Base-by-base conservation (phyloP, 2,888 invertebrate species). In the Cataglyphis cursor region DNA sequence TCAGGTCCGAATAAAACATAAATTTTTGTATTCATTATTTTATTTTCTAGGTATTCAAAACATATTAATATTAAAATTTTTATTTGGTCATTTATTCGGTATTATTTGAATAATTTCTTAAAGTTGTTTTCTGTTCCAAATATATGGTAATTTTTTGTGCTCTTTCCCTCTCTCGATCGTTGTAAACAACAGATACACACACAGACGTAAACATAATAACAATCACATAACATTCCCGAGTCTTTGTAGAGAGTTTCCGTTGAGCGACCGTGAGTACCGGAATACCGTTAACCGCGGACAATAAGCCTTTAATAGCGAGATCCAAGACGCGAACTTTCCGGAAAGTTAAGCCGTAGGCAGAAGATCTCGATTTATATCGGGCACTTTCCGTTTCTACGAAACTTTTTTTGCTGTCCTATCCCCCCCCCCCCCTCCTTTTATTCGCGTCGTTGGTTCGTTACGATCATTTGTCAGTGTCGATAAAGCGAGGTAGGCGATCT, bases 381-480 rank as follows among this genome's bases (percentile, higher is more conserved):
- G 54, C 21, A 35, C 48, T 70, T 68, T 0, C 24, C 48, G 62
- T 72, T 65, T 72, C 54, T 68, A 18, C 24, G 38, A 5, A 41
- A 51, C n/a, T 68, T 57, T 82, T 44, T 70, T 65, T 21, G 6
- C 12, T 38, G n/a, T 65, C 51, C 38, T 68, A 48, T 18, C 24
- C 24, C 24, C 24, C 24, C 0, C 28, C 65, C n/a, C n/a, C 4
- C 44, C 15, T 18, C 48, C 28, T 72, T 82, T 83, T 81, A 48
- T 72, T 41, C 31, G 12, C 80, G 31, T 51, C 44, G 41, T 54
- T 18, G 51, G 68, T 85, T 86, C 68, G 83, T 85, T 85, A 83
- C 81, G 76, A 85, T 83, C 90, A 83, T 89, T 89, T 88, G 88
- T 89, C 90, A 90, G 82, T 82, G 85, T 89, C 85, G 80, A 87